phyloP scores from a whole-genome alignment of 2,888 invertebrate species.

The Agriopis marginaria region DNA sequence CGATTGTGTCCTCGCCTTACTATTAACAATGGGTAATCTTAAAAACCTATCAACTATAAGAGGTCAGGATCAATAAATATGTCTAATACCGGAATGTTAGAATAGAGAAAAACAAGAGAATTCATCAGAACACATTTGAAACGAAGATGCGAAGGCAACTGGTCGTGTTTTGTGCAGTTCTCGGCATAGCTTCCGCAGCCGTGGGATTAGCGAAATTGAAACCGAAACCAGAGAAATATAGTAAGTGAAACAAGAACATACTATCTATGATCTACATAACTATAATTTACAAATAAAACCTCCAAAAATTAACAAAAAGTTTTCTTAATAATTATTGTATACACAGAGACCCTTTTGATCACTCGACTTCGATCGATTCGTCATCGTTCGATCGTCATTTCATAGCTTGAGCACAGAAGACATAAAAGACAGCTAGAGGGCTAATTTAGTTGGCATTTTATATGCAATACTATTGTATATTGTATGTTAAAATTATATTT shows the following conservation, averaged over 20 bases:
- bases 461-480: no score
- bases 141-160: constrained; percentile 13
- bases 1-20: not conserved
- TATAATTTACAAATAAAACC: no score
- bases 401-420: no score
- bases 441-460: no score
- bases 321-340: no score
- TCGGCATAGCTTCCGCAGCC: constrained; percentile 32
- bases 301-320: no score
- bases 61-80: constrained; percentile 7
- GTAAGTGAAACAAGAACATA: constrained; percentile 38
- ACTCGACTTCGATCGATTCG: no score
- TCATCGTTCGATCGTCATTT: no score
- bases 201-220: constrained; percentile 35
- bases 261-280: not conserved
- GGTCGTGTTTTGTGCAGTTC: constrained; percentile 21
- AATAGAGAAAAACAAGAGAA: not conserved
- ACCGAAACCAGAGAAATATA: constrained; percentile 47
- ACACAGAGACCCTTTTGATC: no score
- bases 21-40: constrained; percentile 11
- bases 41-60: constrained; percentile 4
- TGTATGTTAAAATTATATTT: no score
- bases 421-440: no score
- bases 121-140: not conserved
- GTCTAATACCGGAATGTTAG: no score